phyloP scores from a whole-genome alignment of 1,140 invertebrate genomes.

The Drosophila insularis region DNA sequence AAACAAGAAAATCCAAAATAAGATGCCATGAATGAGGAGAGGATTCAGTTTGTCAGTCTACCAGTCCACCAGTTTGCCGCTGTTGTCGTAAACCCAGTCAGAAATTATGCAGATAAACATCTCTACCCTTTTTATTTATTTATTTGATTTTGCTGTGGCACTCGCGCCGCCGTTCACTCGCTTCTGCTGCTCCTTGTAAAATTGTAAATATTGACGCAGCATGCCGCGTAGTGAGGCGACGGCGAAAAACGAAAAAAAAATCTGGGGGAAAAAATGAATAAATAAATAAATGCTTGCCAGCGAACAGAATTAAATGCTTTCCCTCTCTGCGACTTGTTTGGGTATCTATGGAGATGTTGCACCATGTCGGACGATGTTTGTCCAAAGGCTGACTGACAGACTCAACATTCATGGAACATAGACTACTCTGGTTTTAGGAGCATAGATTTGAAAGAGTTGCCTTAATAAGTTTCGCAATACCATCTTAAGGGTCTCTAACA shows the following conservation, averaged over 20 bases:
- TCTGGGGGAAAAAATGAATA: conserved; percentile 27
- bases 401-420: not conserved
- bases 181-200: conserved; percentile 44
- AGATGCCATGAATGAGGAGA: conserved; percentile 8
- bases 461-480: too few relatives aligned
- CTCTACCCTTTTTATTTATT: conserved; percentile 79
- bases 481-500: too few relatives aligned
- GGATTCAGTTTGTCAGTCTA: conserved; percentile 11
- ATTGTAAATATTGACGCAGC: conserved; percentile 76
- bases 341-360: not conserved
- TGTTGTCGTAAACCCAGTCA: conserved; percentile 69
- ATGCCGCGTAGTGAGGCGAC: conserved; percentile 56
- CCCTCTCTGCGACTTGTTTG: conserved; percentile 24
- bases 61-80: conserved; percentile 22
- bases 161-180: conserved; percentile 41
- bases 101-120: conserved; percentile 80
- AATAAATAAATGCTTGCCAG: conserved; percentile 53
- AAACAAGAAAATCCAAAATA: conserved; percentile 9
- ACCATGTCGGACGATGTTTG: not conserved
- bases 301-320: conserved; percentile 43
- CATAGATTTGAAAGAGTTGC: too few relatives aligned
- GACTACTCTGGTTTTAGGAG: too few relatives aligned
- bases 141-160: conserved; percentile 67
- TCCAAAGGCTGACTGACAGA: not conserved
- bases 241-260: conserved; percentile 21